Conservation (phyloP, 2,113 vertebrate genomes). For the Rousettus leschenaultii region DNA sequence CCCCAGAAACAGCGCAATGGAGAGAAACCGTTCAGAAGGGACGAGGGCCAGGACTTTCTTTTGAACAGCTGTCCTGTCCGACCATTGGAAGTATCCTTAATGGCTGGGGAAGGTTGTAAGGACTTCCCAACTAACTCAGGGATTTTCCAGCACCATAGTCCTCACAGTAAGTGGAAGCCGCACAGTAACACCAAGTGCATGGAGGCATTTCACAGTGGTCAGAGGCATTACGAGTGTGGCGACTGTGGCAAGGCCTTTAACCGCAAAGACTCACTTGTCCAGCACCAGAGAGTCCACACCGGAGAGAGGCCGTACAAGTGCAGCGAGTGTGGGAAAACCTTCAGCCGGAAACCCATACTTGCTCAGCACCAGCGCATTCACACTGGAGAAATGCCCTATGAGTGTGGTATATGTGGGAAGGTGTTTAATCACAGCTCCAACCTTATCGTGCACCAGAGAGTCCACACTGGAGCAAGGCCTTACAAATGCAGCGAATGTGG, state of each 20-base stretch:
- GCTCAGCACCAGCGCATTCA: slow-evolving; percentile 66
- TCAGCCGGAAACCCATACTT: slow-evolving; percentile 72
- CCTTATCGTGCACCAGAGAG: slow-evolving; percentile 58
- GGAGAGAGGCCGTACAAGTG: slow-evolving; percentile 77
- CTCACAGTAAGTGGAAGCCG: background rate
- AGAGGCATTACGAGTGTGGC: background rate
- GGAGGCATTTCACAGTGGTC: background rate
- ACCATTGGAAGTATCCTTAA: background rate
- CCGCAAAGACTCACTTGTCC: slow-evolving; percentile 54
- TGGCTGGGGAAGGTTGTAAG: background rate
- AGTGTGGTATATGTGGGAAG: slow-evolving; percentile 61
- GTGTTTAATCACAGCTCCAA: slow-evolving; percentile 62
- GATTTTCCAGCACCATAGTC: background rate
- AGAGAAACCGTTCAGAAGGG: background rate
- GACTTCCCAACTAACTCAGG: background rate
- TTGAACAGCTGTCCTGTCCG: background rate
- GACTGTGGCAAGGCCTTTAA: slow-evolving; percentile 55
- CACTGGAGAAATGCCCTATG: slow-evolving; percentile 71
- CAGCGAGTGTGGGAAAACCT: slow-evolving; percentile 73
- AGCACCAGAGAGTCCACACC: slow-evolving; percentile 74
- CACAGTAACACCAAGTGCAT: background rate
- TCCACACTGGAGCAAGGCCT: slow-evolving; percentile 60
- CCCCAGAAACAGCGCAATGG: background rate
- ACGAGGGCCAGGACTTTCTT: background rate
- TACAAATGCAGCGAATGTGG: slow-evolving; percentile 63